Conservation (phyloP, 1,140 invertebrate species). For the Macrocentrus cingulum region DNA sequence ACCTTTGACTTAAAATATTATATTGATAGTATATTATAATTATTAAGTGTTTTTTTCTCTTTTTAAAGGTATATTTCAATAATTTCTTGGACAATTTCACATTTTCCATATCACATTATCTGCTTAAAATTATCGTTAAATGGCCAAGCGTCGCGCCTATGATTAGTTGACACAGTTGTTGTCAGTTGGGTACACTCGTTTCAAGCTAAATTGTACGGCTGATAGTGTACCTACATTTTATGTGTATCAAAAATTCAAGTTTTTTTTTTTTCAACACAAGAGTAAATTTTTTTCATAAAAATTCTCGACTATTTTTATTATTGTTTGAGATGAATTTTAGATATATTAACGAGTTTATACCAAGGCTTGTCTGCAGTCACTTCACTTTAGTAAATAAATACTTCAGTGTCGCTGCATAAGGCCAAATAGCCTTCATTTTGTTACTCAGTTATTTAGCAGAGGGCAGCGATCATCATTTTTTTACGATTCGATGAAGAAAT, state of each 20-base stretch:
- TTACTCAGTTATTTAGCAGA: no score
- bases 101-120: conserved; percentile 4
- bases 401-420: no score
- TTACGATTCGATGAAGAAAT: no score
- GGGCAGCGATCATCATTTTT: no score
- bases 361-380: no score
- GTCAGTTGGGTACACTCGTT: not conserved
- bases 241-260: conserved; percentile 1
- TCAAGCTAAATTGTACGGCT: not conserved
- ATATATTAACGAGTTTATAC: no score
- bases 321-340: no score
- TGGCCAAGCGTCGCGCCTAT: not conserved
- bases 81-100: not conserved
- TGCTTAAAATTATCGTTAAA: not conserved
- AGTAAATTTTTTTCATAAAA: not conserved
- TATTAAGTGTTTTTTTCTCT: not conserved
- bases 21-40: not conserved
- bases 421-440: no score
- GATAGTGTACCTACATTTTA: not conserved
- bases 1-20: not conserved
- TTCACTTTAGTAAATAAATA: no score
- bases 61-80: not conserved
- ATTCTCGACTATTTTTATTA: not conserved
- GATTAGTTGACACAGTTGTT: conserved; percentile 19
- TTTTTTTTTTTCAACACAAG: not conserved